Evolutionary conservation across 2,113 vertebrate genomes (phyloP), one percentile per base, ranked within the genome.

Genomic region (Gasterosteus aculeatus): DNA sequence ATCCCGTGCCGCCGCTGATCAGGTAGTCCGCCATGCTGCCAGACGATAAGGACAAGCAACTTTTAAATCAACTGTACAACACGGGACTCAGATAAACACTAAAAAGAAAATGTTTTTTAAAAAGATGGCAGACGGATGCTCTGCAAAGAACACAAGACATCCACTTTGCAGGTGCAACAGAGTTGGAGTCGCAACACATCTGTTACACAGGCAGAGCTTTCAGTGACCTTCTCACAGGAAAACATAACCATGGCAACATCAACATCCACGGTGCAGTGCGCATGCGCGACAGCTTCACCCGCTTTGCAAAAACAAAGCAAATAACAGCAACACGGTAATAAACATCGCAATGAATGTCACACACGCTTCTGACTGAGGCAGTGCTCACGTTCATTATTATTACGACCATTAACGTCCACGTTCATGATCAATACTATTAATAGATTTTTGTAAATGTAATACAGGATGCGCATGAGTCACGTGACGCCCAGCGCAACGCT

Each of bases 21-120:
- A 97, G 87, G 90, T 95, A 97, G 90, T 97, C 96, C 41, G 96
- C 96, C 96, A 96, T 97, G 91, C 96, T 97, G 94, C 71, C 46
- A 68, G 71, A 87, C 41, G 2, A 87, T 22, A 84, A 81, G 49
- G 38, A 72, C 10, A 39, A n/a, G 31, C 16, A 41, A 77, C 26
- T 66, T 79, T 9, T 9, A 83, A 29, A 67, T 56, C n/a, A 78
- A 22, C 26, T 59, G 57, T 61, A 39, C 16, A 57, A 15, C 56
- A 8, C 0, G 10, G 26, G 3, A 66, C 22, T 62, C n/a, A 31
- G 22, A 63, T 35, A 35, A 35, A 35, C 3, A 35, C 3, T 35
- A 35, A 35, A 35, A 35, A n/a, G n/a, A 35, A 35, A 35, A 35
- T 35, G 5, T 26, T 26, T 26, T 26, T 26, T 26, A 26, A 26